Conservation (phyloP, 2,113 vertebrate genomes). For the Daphoenositta chrysoptera region DNA sequence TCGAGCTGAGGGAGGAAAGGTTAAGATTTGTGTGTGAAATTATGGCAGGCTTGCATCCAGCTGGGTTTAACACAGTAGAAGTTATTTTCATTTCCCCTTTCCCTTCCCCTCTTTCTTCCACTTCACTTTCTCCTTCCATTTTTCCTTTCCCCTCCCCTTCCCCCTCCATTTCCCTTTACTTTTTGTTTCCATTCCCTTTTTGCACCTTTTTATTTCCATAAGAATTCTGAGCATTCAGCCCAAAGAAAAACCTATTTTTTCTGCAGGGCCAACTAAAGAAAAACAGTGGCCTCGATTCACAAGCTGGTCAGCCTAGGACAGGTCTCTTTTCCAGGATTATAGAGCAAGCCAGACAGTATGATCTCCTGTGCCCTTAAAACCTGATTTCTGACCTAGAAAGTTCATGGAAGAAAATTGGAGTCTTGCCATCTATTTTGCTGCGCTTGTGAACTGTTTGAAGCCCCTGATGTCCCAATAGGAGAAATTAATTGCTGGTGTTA, state of each 20-base stretch:
- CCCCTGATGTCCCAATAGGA: background rate
- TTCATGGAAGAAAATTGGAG: slow-evolving; percentile 33
- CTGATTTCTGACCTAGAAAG: slow-evolving; percentile 40
- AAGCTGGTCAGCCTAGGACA: background rate
- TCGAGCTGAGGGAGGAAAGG: background rate
- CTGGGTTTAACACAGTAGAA: background rate
- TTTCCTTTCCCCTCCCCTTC: background rate
- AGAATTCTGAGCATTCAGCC: background rate
- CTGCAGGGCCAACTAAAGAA: background rate
- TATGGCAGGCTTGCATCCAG: background rate
- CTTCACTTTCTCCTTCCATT: background rate
- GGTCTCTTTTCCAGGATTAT: background rate
- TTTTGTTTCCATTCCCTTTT: background rate
- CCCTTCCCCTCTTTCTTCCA: background rate
- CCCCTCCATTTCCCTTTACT: background rate
- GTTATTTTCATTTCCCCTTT: background rate
- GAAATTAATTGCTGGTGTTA: slow-evolving; percentile 23
- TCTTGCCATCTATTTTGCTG: slow-evolving; percentile 19
- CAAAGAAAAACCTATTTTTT: background rate
- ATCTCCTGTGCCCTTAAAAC: slow-evolving; percentile 21
- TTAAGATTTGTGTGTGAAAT: background rate
- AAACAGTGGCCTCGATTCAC: background rate
- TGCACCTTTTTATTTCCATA: background rate
- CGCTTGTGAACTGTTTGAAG: background rate
- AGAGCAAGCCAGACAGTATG: background rate